Percentiles rank a stretch among this genome's conserved stretches.
These are phyloP conservation scores for Aulostomus chinensis DNA, from an alignment of 2,797 vertebrate species.

Conservation along the genomic window DNA sequence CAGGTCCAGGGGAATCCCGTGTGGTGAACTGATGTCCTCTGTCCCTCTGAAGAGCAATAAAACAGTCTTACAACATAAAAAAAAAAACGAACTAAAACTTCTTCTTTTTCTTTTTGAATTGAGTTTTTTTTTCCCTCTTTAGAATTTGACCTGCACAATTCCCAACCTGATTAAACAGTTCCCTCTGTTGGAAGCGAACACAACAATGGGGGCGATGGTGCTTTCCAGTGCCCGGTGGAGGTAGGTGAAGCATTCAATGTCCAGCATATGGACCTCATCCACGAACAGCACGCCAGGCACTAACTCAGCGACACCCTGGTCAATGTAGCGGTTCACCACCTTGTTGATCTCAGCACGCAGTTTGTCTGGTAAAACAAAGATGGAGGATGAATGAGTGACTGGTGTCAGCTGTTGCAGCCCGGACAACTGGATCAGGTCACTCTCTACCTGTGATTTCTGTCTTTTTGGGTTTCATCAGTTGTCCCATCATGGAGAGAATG, in stretches of 20 bases:
- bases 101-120: too few species aligned
- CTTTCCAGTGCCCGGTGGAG: conserved; percentile 95
- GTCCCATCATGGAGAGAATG: conserved; percentile 99
- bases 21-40: conserved; percentile 93
- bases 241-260: conserved; percentile 99
- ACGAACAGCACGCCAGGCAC: conserved; percentile 97
- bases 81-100: too few species aligned
- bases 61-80: background rate
- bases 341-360: conserved; percentile 98
- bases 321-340: conserved; percentile 98
- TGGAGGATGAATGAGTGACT: background rate
- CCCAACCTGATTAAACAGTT: conserved; percentile 93
- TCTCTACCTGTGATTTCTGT: conserved; percentile 95
- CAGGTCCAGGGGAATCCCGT: conserved; percentile 94
- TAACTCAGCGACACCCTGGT: conserved; percentile 96
- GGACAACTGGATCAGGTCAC: background rate
- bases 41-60: conserved; percentile 85
- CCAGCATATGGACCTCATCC: conserved; percentile 98
- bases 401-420: background rate
- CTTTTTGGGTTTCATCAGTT: conserved; percentile 99
- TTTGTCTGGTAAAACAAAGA: conserved; percentile 82
- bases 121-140: too few species aligned
- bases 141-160: too few species aligned
- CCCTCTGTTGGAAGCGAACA: conserved; percentile 97
- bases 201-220: conserved; percentile 95